Conservation (phyloP, 2,888 invertebrate species). For the Drosophila kanekoi region DNA sequence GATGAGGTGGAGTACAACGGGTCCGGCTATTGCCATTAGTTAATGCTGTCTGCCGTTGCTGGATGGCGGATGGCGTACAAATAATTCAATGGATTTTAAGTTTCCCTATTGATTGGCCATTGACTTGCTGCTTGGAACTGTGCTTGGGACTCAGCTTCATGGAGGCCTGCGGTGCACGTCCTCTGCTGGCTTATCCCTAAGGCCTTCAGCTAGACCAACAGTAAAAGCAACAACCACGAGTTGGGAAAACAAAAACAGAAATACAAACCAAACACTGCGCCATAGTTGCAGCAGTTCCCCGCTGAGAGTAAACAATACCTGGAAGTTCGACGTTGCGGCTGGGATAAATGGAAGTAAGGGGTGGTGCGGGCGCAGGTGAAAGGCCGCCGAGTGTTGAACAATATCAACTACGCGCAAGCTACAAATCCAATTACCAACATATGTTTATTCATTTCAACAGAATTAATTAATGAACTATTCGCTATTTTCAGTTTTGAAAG, state of each 20-base stretch:
- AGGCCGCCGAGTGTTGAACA: no score
- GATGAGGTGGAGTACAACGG: neutral
- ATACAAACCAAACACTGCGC: neutral
- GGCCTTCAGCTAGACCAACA: conserved; percentile 2
- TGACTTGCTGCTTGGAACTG: conserved; percentile 17
- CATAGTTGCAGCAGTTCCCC: no score
- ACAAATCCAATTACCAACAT: no score
- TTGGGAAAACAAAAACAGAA: conserved; percentile 7
- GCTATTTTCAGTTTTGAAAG: no score
- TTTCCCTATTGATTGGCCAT: conserved; percentile 25
- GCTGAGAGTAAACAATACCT: neutral
- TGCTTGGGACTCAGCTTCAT: neutral
- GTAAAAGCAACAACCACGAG: neutral
- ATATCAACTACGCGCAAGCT: no score
- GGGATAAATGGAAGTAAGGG: neutral
- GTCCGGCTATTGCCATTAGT: conserved; percentile 2
- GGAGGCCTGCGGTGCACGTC: conserved; percentile 8
- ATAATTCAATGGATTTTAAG: conserved; percentile 33
- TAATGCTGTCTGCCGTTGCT: conserved; percentile 4
- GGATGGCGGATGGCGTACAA: conserved; percentile 6
- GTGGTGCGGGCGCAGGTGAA: no score
- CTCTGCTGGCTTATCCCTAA: conserved; percentile 9
- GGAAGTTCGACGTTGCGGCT: no score
- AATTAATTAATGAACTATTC: no score
- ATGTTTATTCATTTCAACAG: no score